Percentiles rank a stretch among this genome's conserved stretches.
Conservation (phyloP, 1,140 invertebrate genomes). For the Anastrepha ludens region DNA sequence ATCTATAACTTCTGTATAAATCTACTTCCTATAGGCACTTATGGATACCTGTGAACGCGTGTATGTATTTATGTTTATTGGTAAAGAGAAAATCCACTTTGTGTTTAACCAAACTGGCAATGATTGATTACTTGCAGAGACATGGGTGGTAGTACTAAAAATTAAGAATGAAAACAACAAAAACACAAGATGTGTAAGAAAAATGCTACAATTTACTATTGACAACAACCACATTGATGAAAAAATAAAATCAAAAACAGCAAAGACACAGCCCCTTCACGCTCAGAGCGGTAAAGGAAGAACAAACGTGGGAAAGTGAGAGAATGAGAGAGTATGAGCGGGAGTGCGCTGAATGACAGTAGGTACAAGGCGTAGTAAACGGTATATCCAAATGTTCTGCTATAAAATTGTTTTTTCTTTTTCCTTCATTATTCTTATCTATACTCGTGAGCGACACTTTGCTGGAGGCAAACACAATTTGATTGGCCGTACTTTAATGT, state of each 20-base stretch:
- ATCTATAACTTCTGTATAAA: neutral
- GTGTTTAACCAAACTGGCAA: slow-evolving; percentile 14
- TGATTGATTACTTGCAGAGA: slow-evolving; percentile 17
- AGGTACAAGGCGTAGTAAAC: no score
- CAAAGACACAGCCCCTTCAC: neutral
- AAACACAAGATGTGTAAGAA: neutral
- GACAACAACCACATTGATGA: neutral
- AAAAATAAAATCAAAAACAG: neutral
- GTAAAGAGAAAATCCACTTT: neutral
- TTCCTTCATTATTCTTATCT: neutral
- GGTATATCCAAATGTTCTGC: no score
- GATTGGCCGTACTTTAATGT: neutral
- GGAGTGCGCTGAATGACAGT: neutral
- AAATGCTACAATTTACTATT: neutral
- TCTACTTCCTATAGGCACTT: slow-evolving; percentile 22
- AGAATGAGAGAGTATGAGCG: neutral
- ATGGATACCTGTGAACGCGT: neutral
- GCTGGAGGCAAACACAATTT: slow-evolving; percentile 4
- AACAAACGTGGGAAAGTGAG: neutral
- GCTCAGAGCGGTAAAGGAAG: no score
- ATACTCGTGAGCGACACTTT: neutral
- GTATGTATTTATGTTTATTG: neutral
- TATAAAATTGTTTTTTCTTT: no score
- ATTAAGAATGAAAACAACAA: slow-evolving; percentile 15
- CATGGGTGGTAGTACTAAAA: neutral